Conservation (phyloP, 2,888 invertebrate genomes). For the Chaetoderma sp. region DNA sequence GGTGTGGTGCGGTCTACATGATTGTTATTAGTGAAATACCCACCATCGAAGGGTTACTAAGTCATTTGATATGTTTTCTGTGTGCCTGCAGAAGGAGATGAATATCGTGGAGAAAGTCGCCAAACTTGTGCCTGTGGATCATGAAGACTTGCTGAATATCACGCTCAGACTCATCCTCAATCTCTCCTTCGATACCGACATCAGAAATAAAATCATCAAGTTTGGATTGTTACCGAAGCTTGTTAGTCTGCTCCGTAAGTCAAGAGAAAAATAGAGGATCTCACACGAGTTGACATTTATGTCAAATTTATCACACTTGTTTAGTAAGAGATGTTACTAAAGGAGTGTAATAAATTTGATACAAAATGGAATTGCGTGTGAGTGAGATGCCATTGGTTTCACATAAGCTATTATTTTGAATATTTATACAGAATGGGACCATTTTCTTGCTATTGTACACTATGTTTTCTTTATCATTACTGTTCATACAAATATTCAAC, state of each 20-base stretch:
- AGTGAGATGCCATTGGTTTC: not conserved
- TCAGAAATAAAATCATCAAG: slow-evolving; percentile 90
- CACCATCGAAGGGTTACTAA: too few species aligned
- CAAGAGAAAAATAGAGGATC: too few species aligned
- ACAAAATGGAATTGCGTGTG: not conserved
- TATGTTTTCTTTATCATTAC: too few species aligned
- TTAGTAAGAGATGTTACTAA: not conserved
- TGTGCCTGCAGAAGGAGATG: slow-evolving; percentile 50
- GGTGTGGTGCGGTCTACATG: too few species aligned
- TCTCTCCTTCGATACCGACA: slow-evolving; percentile 91
- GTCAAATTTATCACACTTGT: not conserved
- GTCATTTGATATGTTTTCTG: too few species aligned
- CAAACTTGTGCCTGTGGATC: slow-evolving; percentile 78
- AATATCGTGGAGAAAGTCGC: slow-evolving; percentile 77
- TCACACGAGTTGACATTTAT: slow-evolving; percentile 26
- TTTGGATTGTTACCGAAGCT: slow-evolving; percentile 90
- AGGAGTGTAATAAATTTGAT: not conserved
- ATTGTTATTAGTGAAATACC: too few species aligned
- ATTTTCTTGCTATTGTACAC: too few species aligned
- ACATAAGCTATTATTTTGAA: too few species aligned
- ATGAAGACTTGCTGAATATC: slow-evolving; percentile 82
- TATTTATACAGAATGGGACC: too few species aligned
- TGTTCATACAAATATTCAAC: too few species aligned
- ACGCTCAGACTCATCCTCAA: slow-evolving; percentile 91
- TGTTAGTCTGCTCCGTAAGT: slow-evolving; percentile 85